phyloP scores from a whole-genome alignment of 2,888 invertebrate species.

The Yponomeuta sedellus region DNA sequence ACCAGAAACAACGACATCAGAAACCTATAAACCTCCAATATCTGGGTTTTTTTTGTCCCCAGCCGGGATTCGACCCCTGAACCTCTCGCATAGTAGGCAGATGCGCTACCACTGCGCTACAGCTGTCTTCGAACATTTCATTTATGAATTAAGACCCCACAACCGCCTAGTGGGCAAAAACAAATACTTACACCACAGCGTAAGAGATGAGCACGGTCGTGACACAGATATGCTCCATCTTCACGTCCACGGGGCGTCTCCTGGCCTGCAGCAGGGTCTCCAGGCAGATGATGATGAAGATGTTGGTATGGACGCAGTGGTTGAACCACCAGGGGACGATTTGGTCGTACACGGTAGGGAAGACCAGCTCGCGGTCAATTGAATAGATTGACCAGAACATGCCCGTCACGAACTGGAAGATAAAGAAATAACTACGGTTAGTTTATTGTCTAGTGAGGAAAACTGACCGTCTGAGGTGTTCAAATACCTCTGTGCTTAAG shows the following conservation, averaged over 20 bases:
- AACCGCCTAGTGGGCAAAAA: too few species aligned
- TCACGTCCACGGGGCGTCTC: slow-evolving; percentile 40
- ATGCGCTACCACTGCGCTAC: too few species aligned
- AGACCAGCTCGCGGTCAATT: slow-evolving; percentile 75
- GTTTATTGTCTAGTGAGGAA: too few species aligned
- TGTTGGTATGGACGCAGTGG: slow-evolving; percentile 76
- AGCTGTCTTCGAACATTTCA: too few species aligned
- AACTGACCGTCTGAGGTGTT: too few species aligned
- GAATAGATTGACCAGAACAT: slow-evolving; percentile 75
- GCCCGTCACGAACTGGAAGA: slow-evolving; percentile 61
- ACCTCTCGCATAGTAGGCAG: too few species aligned
- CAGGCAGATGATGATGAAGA: slow-evolving; percentile 58
- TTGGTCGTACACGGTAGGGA: slow-evolving; percentile 66
- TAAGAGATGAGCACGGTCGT: slow-evolving; percentile 38
- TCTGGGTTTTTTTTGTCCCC: too few species aligned
- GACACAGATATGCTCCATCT: slow-evolving; percentile 41
- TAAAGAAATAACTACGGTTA: neutral
- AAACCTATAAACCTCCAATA: too few species aligned
- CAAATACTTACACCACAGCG: slow-evolving; percentile 55
- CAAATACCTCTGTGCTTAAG: too few species aligned
- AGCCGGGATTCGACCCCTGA: too few species aligned
- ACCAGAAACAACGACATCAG: too few species aligned
- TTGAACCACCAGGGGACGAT: slow-evolving; percentile 77
- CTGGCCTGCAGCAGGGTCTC: slow-evolving; percentile 63
- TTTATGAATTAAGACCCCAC: too few species aligned